A percentile compares a stretch with the other conserved stretches of the same genome.
phyloP scores from a whole-genome alignment of 2,797 vertebrate species.

The Melanotaenia trifasciata region DNA sequence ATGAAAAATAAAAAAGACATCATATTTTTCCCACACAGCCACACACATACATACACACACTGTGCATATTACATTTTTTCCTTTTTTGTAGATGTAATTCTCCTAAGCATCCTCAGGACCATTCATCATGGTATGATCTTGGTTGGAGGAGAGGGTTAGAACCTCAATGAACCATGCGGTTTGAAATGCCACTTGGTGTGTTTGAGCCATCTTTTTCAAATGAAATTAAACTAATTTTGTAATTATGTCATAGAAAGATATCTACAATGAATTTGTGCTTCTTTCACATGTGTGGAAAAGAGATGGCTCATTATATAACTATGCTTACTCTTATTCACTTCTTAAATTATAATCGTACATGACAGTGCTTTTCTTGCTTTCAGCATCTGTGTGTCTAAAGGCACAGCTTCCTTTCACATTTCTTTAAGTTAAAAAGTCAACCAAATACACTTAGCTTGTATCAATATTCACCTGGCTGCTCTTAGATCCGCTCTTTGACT shows the following conservation, averaged over 20 bases:
- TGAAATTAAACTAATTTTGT: constrained; percentile 12
- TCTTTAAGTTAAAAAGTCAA: not conserved
- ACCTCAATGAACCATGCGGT: constrained; percentile 36
- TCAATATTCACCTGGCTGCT: constrained; percentile 9
- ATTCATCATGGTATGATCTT: constrained; percentile 69
- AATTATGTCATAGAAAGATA: not conserved
- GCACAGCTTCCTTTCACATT: not conserved
- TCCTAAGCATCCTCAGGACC: constrained; percentile 56
- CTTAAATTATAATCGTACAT: not conserved
- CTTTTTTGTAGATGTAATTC: constrained; percentile 69
- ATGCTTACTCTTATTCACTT: not conserved
- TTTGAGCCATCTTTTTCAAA: not conserved
- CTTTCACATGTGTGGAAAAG: not conserved
- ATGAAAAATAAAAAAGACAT: constrained; percentile 51
- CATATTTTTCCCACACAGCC: constrained; percentile 38
- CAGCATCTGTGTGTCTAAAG: not conserved
- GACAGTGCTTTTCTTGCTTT: not conserved
- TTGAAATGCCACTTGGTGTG: constrained; percentile 18
- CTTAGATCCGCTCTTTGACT: constrained; percentile 12
- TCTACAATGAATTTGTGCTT: not conserved
- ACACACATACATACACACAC: constrained; percentile 9
- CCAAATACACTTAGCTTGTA: constrained; percentile 7
- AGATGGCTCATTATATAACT: not conserved
- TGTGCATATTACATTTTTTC: constrained; percentile 22
- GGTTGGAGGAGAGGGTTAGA: constrained; percentile 43